phyloP scores from a whole-genome alignment of 2,113 vertebrate species.

The Chascanopsetta lugubris region DNA sequence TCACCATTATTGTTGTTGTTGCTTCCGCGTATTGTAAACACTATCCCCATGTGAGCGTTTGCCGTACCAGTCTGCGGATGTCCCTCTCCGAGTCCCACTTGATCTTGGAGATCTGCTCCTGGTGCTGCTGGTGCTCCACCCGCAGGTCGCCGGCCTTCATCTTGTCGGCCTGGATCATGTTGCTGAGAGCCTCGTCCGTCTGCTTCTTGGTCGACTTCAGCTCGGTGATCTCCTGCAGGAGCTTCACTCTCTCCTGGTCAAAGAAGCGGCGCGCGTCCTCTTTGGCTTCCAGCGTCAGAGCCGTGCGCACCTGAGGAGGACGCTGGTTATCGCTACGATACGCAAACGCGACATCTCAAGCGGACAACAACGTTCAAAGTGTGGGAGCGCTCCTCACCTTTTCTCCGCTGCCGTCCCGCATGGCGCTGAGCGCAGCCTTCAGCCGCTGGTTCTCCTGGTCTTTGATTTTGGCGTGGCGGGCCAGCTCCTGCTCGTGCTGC shows the following conservation, averaged over 20 bases:
- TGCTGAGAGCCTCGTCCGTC: constrained; percentile 94
- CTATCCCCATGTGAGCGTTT: too few relatives aligned
- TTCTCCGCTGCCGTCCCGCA: constrained; percentile 94
- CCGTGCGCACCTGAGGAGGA: constrained; percentile 86
- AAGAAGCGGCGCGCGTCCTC: constrained; percentile 97
- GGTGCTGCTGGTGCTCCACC: constrained; percentile 96
- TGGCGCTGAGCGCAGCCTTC: constrained; percentile 87
- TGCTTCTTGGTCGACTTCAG: constrained; percentile 93
- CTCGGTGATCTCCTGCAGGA: constrained; percentile 93
- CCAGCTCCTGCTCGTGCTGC: constrained; percentile 95
- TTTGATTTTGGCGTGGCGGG: constrained; percentile 91
- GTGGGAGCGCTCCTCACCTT: too few relatives aligned
- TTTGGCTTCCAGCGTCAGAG: constrained; percentile 91
- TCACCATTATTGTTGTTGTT: too few relatives aligned
- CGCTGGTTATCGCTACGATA: not conserved
- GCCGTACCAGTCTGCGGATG: constrained; percentile 91
- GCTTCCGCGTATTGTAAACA: too few relatives aligned
- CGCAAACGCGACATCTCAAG: too few relatives aligned
- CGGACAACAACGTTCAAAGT: too few relatives aligned
- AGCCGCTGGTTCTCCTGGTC: constrained; percentile 95
- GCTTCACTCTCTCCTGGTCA: constrained; percentile 94
- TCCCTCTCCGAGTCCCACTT: constrained; percentile 98
- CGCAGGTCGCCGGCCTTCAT: constrained; percentile 96
- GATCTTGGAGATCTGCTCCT: constrained; percentile 97
- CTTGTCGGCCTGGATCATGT: constrained; percentile 96